These are phyloP conservation scores for Martes martes DNA, from an alignment of 2,113 vertebrate genomes.

Conservation along the genomic window DNA sequence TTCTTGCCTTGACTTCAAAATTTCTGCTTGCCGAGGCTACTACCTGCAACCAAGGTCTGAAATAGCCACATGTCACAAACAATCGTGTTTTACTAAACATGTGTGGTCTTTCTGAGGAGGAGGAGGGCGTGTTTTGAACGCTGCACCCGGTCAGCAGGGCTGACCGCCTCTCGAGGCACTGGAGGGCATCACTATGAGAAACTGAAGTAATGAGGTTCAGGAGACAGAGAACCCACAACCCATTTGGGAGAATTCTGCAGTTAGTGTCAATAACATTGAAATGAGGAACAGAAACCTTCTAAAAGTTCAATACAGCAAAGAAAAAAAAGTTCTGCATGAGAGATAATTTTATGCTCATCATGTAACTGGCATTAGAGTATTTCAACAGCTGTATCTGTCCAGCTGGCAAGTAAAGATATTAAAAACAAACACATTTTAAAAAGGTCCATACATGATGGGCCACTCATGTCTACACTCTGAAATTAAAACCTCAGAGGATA, in stretches of 20 bases:
- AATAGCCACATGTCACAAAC: neutral
- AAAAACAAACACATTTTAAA: conserved; percentile 22
- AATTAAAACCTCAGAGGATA: conserved; percentile 61
- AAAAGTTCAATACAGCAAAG: conserved; percentile 64
- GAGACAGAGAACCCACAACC: conserved; percentile 8
- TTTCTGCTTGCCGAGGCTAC: neutral
- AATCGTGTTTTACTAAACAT: neutral
- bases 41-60: neutral
- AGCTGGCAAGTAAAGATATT: neutral
- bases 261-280: neutral
- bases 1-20: neutral
- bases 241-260: neutral
- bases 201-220: conserved; percentile 51
- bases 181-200: neutral
- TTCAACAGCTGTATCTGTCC: neutral
- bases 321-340: neutral
- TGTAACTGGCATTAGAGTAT: neutral
- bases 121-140: neutral
- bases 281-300: neutral
- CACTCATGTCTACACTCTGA: conserved; percentile 45
- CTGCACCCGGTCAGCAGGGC: neutral
- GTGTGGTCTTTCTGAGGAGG: neutral
- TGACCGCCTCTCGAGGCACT: neutral
- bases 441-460: conserved; percentile 46
- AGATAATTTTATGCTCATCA: conserved; percentile 12